Percentiles rank a stretch among this genome's conserved stretches.
These are phyloP conservation scores for Polypedilum vanderplanki DNA, from an alignment of 1,140 invertebrate genomes.

Conservation along the genomic window DNA sequence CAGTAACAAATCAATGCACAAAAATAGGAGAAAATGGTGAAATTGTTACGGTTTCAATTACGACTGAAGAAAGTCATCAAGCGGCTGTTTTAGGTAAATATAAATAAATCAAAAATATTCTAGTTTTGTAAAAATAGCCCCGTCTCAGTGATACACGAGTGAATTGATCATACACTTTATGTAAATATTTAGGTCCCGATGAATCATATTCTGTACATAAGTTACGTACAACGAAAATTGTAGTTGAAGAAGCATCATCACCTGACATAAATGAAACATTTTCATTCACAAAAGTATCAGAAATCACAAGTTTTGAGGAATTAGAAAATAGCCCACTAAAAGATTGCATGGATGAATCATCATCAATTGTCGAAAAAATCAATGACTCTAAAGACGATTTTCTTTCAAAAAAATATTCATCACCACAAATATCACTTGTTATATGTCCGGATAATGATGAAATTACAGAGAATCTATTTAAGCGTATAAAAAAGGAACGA, in stretches of 20 bases:
- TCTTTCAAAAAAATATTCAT: slow-evolving; percentile 36
- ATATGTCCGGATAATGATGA: slow-evolving; percentile 53
- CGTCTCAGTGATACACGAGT: neutral
- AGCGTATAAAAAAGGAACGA: slow-evolving; percentile 58
- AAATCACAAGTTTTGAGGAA: slow-evolving; percentile 34
- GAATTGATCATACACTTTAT: neutral
- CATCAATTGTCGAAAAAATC: slow-evolving; percentile 49
- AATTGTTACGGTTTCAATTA: slow-evolving; percentile 29
- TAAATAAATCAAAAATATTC: neutral
- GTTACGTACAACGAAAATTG: slow-evolving; percentile 53
- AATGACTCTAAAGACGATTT: slow-evolving; percentile 47
- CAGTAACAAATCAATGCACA: slow-evolving; percentile 27
- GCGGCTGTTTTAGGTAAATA: slow-evolving; percentile 30
- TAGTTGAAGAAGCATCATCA: slow-evolving; percentile 48
- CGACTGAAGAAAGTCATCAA: slow-evolving; percentile 31
- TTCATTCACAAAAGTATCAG: slow-evolving; percentile 43
- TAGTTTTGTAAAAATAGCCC: neutral
- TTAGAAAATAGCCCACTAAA: slow-evolving; percentile 33
- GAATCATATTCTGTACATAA: slow-evolving; percentile 58
- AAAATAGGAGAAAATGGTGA: slow-evolving; percentile 31
- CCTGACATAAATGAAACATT: slow-evolving; percentile 41
- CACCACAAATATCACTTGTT: slow-evolving; percentile 56
- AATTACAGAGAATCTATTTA: slow-evolving; percentile 55
- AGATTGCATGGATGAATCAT: slow-evolving; percentile 36
- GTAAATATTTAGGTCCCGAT: slow-evolving; percentile 50